Conservation (phyloP, 2,113 vertebrate genomes). For the Proteles cristata region DNA sequence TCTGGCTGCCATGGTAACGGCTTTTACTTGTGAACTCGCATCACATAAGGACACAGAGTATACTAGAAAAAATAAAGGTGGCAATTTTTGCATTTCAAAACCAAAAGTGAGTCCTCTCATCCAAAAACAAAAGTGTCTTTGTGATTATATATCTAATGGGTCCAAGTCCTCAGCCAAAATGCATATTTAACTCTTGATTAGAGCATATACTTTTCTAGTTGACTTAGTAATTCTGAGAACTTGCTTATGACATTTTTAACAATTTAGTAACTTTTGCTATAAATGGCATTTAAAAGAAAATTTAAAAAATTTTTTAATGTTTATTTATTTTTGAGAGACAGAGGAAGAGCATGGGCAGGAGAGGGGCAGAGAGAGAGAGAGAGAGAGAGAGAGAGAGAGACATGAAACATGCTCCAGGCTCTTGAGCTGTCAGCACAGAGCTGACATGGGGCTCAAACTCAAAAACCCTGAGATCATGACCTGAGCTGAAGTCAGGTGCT, state of each 20-base stretch:
- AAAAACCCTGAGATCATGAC: too few relatives aligned
- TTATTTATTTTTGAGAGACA: too few relatives aligned
- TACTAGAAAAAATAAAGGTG: neutral
- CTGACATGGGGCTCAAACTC: too few relatives aligned
- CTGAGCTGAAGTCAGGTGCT: too few relatives aligned
- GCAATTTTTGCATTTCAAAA: slow-evolving; percentile 27
- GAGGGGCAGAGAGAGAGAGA: too few relatives aligned
- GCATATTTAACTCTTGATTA: neutral
- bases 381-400: too few relatives aligned
- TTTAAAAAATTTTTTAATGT: too few relatives aligned
- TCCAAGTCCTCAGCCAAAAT: neutral
- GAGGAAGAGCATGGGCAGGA: too few relatives aligned
- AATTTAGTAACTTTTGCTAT: neutral
- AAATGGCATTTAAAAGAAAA: neutral
- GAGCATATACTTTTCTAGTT: neutral
- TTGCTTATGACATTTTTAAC: neutral
- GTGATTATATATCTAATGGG: neutral
- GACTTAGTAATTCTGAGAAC: neutral
- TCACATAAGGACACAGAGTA: neutral
- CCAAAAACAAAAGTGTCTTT: neutral
- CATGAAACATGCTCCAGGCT: too few relatives aligned
- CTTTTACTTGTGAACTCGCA: neutral
- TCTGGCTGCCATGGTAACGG: neutral
- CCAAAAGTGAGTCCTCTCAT: slow-evolving; percentile 5
- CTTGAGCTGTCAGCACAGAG: too few relatives aligned